Base-by-base conservation (phyloP, 2,797 vertebrate species). In the Gymnoscopelus braueri region DNA sequence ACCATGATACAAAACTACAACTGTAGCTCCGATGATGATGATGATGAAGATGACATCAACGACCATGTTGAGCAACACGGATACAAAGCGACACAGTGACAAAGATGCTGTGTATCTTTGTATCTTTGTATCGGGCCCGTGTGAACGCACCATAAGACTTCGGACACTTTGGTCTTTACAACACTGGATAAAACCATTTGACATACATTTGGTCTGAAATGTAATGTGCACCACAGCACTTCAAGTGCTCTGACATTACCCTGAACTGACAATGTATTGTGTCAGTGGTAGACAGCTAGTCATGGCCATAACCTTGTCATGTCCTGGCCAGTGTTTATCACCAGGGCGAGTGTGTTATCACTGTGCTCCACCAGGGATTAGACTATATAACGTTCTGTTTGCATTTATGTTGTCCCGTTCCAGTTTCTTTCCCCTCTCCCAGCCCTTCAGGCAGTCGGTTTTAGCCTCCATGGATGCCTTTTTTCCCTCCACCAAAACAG, bases 391-490 rank as follows among this genome's bases (percentile, higher is more conserved):
- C 71, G 26, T 71, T 59, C 61, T 71, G 66, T 72, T 79, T 74
- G 63, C 55, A 26, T 77, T 80, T 63, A 72, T 82, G 69, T 70
- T 44, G 29, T 39, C 57, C 50, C 80, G 75, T 78, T 74, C 81
- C 60, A 55, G 47, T 79, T 72, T 65, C 77, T 82, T 77, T 74
- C 67, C 71, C 35, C 26, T 74, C 67, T 72, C 39, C 32, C 19
- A 6, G 39, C 39, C 72, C 84, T 77, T 5, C 39, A 69, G 83
- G 77, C 79, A 70, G 65, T 62, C 71, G 73, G 73, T 84, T 78
- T 77, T 79, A 86, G 80, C 23, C 49, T 13, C 24, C 62, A 7
- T 50, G 15, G 64, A 59, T n/a, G 60, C 64, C 63, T 66, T 62
- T 12, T 26, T 49, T 64, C 77, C 65, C 61, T 57, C 11, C 12